Conservation (phyloP, 2,888 invertebrate genomes). For the Phytoseiulus persimilis region DNA sequence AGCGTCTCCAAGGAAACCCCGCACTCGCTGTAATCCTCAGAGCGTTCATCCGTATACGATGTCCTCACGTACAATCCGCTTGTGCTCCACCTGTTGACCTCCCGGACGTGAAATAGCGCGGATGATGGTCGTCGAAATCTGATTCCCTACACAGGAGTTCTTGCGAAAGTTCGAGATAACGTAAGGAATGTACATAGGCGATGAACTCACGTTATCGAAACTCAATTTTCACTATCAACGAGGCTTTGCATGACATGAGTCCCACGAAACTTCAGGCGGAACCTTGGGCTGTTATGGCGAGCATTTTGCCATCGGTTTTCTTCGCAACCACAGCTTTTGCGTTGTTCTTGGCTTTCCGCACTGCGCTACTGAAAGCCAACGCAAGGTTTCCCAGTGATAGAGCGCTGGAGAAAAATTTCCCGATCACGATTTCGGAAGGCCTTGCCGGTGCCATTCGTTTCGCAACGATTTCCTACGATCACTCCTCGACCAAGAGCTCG, state of each 20-base stretch:
- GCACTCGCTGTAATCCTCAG: not conserved
- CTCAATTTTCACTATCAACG: too few relatives aligned
- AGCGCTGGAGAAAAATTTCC: slow-evolving; percentile 26
- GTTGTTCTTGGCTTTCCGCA: not conserved
- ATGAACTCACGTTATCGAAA: too few relatives aligned
- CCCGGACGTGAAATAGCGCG: not conserved
- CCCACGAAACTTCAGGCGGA: not conserved
- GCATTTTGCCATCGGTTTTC: not conserved
- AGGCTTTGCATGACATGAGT: too few relatives aligned
- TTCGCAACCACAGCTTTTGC: slow-evolving; percentile 10
- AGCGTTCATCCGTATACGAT: not conserved
- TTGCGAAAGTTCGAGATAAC: too few relatives aligned
- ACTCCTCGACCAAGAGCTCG: not conserved
- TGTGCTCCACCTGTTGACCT: not conserved
- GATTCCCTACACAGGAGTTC: not conserved
- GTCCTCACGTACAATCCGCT: too few relatives aligned
- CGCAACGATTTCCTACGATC: slow-evolving; percentile 25
- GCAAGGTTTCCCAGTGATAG: not conserved
- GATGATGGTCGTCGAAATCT: not conserved
- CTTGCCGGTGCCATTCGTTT: slow-evolving; percentile 7
- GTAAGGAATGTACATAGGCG: too few relatives aligned
- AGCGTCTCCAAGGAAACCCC: not conserved
- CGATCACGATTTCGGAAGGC: slow-evolving; percentile 9
- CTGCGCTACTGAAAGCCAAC: not conserved
- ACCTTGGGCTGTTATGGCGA: not conserved